phyloP scores from a whole-genome alignment of 2,888 invertebrate species.

The Coremacera marginata region DNA sequence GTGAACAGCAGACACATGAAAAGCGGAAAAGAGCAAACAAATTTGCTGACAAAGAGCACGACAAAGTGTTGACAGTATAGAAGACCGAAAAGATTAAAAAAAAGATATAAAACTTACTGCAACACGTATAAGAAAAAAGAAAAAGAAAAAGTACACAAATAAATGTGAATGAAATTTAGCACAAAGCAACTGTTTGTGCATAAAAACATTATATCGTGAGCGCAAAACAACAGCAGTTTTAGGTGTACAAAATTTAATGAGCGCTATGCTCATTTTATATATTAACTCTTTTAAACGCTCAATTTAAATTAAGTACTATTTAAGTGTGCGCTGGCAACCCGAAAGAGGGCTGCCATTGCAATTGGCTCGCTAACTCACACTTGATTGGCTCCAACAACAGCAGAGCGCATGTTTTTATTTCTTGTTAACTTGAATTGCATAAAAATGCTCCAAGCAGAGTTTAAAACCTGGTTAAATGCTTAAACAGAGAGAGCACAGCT shows the following conservation, averaged over 20 bases:
- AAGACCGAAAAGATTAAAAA: neutral
- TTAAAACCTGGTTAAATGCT: neutral
- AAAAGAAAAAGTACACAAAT: neutral
- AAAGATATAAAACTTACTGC: neutral
- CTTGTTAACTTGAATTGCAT: neutral
- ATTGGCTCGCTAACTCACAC: neutral
- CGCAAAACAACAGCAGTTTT: slow-evolving; percentile 21
- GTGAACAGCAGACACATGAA: neutral
- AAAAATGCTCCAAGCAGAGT: slow-evolving; percentile 36
- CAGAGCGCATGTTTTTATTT: slow-evolving; percentile 18
- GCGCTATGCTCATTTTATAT: neutral
- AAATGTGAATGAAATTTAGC: slow-evolving; percentile 7
- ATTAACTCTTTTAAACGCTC: neutral
- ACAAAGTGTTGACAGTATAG: slow-evolving; percentile 29
- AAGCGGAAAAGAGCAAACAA: slow-evolving; percentile 15
- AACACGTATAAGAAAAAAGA: neutral
- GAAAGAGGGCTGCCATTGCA: slow-evolving; percentile 45
- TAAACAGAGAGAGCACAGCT: slow-evolving; percentile 28
- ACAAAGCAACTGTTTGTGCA: neutral
- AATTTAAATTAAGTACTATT: neutral
- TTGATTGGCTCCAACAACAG: slow-evolving; percentile 44
- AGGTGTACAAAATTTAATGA: neutral
- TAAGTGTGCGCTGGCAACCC: slow-evolving; percentile 42
- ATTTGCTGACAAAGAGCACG: slow-evolving; percentile 25
- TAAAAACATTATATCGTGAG: slow-evolving; percentile 25